A percentile compares a stretch with the other conserved stretches of the same genome.
Conservation (phyloP, 2,113 vertebrate species). For the Romanogobio albipinnatus region DNA sequence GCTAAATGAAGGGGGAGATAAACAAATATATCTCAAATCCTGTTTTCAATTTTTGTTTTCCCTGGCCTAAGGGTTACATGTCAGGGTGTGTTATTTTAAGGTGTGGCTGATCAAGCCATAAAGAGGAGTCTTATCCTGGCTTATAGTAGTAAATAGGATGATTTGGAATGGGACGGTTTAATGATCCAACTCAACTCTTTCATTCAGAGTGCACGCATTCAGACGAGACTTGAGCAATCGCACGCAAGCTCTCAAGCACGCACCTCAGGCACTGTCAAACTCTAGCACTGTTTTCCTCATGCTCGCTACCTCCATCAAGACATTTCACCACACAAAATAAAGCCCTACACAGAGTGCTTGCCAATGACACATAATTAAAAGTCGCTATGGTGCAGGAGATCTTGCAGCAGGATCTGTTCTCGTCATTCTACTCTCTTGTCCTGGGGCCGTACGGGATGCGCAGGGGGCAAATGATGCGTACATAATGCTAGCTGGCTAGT, state of each 20-base stretch:
- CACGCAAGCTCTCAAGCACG: slow-evolving; percentile 1
- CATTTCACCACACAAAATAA: slow-evolving; percentile 51
- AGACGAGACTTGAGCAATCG: background rate
- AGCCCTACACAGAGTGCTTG: background rate
- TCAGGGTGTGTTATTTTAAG: background rate
- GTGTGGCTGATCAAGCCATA: background rate
- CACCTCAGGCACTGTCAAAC: slow-evolving; percentile 2
- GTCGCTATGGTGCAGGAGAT: background rate
- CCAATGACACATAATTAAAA: slow-evolving; percentile 30
- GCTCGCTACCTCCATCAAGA: slow-evolving; percentile 58
- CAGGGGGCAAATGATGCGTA: slow-evolving; percentile 22
- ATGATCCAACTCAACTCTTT: background rate
- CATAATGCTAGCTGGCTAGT: slow-evolving; percentile 17
- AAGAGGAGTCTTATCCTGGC: slow-evolving; percentile 1
- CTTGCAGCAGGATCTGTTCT: slow-evolving; percentile 5
- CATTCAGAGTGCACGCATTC: background rate
- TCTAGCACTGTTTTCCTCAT: slow-evolving; percentile 60
- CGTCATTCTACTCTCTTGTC: slow-evolving; percentile 31
- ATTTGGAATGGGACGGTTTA: background rate
- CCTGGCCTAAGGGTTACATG: background rate
- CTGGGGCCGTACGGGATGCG: background rate
- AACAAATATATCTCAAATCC: background rate
- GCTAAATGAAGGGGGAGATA: background rate
- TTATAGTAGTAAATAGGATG: slow-evolving; percentile 10
- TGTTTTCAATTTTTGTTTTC: background rate